These are phyloP conservation scores for Pseudolaguvia tuberculata DNA, from an alignment of 2,113 vertebrate species.

Conservation along the genomic window DNA sequence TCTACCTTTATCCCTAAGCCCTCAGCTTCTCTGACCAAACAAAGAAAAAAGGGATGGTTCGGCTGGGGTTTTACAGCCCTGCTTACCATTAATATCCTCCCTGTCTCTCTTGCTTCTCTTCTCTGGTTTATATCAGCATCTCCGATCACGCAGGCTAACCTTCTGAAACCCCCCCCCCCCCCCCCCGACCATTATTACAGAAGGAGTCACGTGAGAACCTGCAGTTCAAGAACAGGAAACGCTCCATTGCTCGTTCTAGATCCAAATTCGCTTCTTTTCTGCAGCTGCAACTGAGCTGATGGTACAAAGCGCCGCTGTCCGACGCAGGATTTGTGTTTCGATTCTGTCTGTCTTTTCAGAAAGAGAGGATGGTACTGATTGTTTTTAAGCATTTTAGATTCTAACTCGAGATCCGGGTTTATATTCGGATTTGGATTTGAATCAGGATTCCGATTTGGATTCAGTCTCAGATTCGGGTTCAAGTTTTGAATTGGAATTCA, in stretches of 20 bases:
- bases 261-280: conserved; percentile 38
- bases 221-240: conserved; percentile 49
- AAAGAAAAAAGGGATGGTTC: conserved; percentile 70
- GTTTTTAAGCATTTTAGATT: not conserved
- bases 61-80: conserved; percentile 66
- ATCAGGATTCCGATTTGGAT: not conserved
- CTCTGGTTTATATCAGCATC: conserved; percentile 25
- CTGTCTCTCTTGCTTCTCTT: conserved; percentile 67
- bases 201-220: conserved; percentile 54
- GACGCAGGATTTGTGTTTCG: not conserved
- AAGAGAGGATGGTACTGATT: not conserved
- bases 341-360: not conserved
- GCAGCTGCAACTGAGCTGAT: not conserved
- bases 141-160: conserved; percentile 58
- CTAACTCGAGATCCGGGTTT: not conserved
- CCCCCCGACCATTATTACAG: conserved; percentile 63
- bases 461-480: no score
- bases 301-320: not conserved
- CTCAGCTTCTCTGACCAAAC: conserved; percentile 75
- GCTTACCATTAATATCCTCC: conserved; percentile 76
- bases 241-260: conserved; percentile 23
- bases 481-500: no score
- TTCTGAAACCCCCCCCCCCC: no score
- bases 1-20: conserved; percentile 75
- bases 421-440: not conserved